Evolutionary conservation across 1,140 invertebrate genomes (phyloP), one percentile per base, ranked within the genome.

Genomic region (Drosophila chauvacae): DNA sequence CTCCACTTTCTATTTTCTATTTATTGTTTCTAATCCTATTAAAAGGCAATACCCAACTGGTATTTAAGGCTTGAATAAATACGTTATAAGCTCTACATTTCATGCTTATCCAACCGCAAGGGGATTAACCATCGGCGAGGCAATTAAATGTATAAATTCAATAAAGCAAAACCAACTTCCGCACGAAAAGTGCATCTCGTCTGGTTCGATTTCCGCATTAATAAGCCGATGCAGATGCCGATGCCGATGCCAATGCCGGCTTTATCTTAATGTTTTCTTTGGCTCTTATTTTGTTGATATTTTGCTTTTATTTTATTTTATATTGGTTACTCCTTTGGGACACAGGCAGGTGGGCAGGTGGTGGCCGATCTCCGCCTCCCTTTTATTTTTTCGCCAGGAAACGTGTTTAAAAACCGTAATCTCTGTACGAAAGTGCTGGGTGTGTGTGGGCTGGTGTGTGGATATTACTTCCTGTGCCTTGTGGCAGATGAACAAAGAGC

Each of bases 91-190:
- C 50, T 39, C 4, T 0, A 39, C 20, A 26, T 39, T 26, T 39
- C 23, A 11, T 56, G 53, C 53, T 56, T 56, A 59, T 20, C 42
- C 33, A 47, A 30, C 58, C 28, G 33, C 42, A 42, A 11, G 28
- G 23, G 35, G 63, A 37, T 42, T 47, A 42, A 39, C 37, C 28
- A 65, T 26, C 33, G 51, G 57, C 44, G 18, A 51, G 30, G 14
- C 45, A 60, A 72, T 72, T 72, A 72, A 72, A 50, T 59, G 53
- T 56, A 72, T 60, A 51, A 72, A 72, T 71, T 51, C 37, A 72
- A 72, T 72, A 60, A 71, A 51, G 28, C n/a, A 51, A 60, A 55
- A 56, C 20, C 10, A 26, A 39, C 70, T 72, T 72, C 70, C 70
- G 70, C 37, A 37, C 66, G 56, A 72, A 58, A 71, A 51, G 45